phyloP scores from a whole-genome alignment of 2,888 invertebrate species.

The Mythimna lalbum region DNA sequence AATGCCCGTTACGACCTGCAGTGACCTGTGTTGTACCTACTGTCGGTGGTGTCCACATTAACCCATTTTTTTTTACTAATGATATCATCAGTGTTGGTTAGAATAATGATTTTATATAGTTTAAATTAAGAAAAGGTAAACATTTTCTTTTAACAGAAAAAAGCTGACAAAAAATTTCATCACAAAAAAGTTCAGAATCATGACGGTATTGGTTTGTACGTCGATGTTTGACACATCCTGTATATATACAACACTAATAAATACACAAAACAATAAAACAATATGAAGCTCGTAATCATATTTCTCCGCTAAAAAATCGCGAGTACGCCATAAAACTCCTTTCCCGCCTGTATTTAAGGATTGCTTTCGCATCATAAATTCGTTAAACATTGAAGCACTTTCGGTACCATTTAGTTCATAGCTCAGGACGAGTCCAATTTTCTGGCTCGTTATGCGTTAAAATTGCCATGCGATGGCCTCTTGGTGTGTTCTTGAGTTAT shows the following conservation, averaged over 20 bases:
- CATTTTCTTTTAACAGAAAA: no score
- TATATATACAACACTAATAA: slow-evolving; percentile 23
- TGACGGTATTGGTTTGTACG: no score
- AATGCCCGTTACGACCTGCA: no score
- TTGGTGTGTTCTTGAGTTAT: slow-evolving; percentile 71
- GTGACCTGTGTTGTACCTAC: no score
- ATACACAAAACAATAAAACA: slow-evolving; percentile 53
- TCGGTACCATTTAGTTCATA: slow-evolving; percentile 73
- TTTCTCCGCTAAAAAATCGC: slow-evolving; percentile 58
- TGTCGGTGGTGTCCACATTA: no score
- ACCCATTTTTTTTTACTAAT: no score
- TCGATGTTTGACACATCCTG: no score
- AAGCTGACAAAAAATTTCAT: no score
- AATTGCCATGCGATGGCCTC: slow-evolving; percentile 72
- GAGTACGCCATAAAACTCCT: slow-evolving; percentile 72
- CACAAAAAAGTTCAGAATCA: no score
- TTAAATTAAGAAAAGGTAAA: no score
- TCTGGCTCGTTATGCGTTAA: slow-evolving; percentile 78
- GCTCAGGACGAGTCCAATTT: slow-evolving; percentile 72
- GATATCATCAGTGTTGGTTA: no score
- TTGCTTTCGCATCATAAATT: slow-evolving; percentile 78
- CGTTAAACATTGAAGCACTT: slow-evolving; percentile 74
- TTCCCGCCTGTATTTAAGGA: slow-evolving; percentile 76
- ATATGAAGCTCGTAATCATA: slow-evolving; percentile 51
- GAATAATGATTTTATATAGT: no score